Evolutionary conservation across 2,888 invertebrate species (phyloP).

Genomic region (Drosophila meridionalis): DNA sequence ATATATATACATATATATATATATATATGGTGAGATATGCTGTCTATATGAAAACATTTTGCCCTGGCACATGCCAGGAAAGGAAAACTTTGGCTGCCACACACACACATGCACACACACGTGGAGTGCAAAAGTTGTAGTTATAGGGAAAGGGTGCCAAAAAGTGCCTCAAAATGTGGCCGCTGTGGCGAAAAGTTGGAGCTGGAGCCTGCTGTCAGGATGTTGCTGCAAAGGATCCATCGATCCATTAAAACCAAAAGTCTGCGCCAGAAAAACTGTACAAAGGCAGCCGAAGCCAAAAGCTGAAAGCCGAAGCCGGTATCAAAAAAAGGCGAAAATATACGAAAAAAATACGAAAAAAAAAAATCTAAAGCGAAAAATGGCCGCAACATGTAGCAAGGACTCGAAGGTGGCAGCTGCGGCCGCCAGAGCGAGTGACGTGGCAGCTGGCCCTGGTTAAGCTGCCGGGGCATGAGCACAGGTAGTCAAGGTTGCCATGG

Average conservation of each 20-base stretch:
- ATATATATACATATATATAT: slow-evolving; percentile 1
- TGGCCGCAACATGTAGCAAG: slow-evolving; percentile 35
- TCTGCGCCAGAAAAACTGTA: slow-evolving; percentile 68
- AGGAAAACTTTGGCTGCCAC: slow-evolving; percentile 50
- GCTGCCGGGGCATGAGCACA: slow-evolving; percentile 73
- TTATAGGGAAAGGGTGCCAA: slow-evolving; percentile 24
- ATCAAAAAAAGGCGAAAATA: background rate
- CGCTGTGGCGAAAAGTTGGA: slow-evolving; percentile 38
- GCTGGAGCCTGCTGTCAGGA: slow-evolving; percentile 29
- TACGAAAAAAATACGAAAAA: background rate
- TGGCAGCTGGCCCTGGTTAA: slow-evolving; percentile 50
- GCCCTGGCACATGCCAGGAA: slow-evolving; percentile 52
- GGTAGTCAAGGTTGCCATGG: slow-evolving; percentile 81
- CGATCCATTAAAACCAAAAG: slow-evolving; percentile 82
- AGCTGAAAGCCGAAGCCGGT: slow-evolving; percentile 32
- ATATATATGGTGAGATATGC: slow-evolving; percentile 11
- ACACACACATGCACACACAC: background rate
- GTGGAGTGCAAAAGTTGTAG: slow-evolving; percentile 30
- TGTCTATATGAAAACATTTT: slow-evolving; percentile 43
- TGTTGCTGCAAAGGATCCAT: slow-evolving; percentile 59
- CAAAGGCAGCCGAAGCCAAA: slow-evolving; percentile 55
- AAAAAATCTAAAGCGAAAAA: slow-evolving; percentile 23
- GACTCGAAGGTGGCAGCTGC: slow-evolving; percentile 34
- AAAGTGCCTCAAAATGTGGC: slow-evolving; percentile 43
- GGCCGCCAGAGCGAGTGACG: slow-evolving; percentile 44